Base-by-base conservation (phyloP, 1,140 invertebrate genomes). In the Drosophila littoralis region DNA sequence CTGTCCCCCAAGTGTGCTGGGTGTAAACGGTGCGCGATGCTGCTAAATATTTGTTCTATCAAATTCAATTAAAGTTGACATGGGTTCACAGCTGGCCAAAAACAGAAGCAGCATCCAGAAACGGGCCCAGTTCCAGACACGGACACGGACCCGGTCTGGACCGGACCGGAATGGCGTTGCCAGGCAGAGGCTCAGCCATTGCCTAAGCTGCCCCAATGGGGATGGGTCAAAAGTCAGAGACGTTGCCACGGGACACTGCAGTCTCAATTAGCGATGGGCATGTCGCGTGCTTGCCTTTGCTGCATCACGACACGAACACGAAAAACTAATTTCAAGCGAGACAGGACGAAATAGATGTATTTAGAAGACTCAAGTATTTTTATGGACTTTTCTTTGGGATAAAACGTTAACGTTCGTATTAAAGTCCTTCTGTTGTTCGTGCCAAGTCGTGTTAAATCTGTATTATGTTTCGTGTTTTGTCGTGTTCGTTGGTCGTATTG, bases 41-140 rank as follows among this genome's bases (percentile, higher is more conserved):
- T 60, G 75, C 83, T 83, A 89, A 86, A 86, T 86, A 89, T 86
- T 84, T 84, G 76, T 86, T 86, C 76, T 79, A 86, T 86, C 83
- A 86, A 88, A 86, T 86, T 86, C 84, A 86, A 86, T 86, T 86
- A 89, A 89, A 89, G 72, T 86, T 86, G 83, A 86, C 84, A 86
- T 88, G 83, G 83, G 83, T 86, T 79, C 83, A 58, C 79, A 69
- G 75, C 72, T 81, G 67, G 74, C 58, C 52, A 52, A 35, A n/a
- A 40, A 10, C 46, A 50, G 38, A 13, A 33, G 22, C 15, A n/a
- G 32, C 13, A 50, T 8, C 33, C 48, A 35, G 66, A 55, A 55
- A 8, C 9, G 17, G 50, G 17, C 10, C 42, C 42, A 22, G 15
- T 35, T 8, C 12, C 33, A n/a, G 61, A 38, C 7, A 12, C n/a